A percentile compares a stretch with the other conserved stretches of the same genome.
phyloP scores from a whole-genome alignment of 2,888 invertebrate genomes.

The Ichneumon xanthorius region DNA sequence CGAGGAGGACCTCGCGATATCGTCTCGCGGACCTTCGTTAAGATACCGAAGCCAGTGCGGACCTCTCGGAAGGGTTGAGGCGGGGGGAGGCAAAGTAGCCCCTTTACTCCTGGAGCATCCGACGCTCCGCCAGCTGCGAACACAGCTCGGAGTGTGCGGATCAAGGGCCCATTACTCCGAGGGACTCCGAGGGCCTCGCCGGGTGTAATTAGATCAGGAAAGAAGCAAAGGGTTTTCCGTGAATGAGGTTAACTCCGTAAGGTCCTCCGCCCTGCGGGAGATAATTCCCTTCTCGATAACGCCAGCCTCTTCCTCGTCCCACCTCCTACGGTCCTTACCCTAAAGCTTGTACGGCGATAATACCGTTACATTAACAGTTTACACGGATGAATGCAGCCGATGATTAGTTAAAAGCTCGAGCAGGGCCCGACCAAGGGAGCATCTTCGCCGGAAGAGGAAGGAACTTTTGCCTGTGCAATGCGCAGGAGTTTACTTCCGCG shows the following conservation, averaged over 20 bases:
- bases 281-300: slow-evolving; percentile 37
- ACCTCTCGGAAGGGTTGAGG: slow-evolving; percentile 3
- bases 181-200: slow-evolving; percentile 70
- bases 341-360: slow-evolving; percentile 45
- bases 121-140: not conserved
- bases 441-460: not conserved
- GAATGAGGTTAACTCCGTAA: slow-evolving; percentile 82
- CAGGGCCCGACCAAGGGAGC: not conserved
- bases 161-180: slow-evolving; percentile 83
- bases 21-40: slow-evolving; percentile 68
- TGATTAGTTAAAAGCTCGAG: slow-evolving; percentile 54
- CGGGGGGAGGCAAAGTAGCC: slow-evolving; percentile 50
- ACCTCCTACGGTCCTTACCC: not conserved
- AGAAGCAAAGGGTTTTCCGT: slow-evolving; percentile 83
- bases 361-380: slow-evolving; percentile 55
- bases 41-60: slow-evolving; percentile 43
- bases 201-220: slow-evolving; percentile 83
- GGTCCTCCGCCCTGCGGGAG: slow-evolving; percentile 68
- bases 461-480: slow-evolving; percentile 2
- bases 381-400: slow-evolving; percentile 61
- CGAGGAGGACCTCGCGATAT: slow-evolving; percentile 72
- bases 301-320: not conserved
- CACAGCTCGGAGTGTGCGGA: slow-evolving; percentile 73
- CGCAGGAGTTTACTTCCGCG: not conserved
- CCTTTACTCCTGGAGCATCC: slow-evolving; percentile 30